Conservation (phyloP, 1,140 invertebrate species). For the Pararge aegeria region DNA sequence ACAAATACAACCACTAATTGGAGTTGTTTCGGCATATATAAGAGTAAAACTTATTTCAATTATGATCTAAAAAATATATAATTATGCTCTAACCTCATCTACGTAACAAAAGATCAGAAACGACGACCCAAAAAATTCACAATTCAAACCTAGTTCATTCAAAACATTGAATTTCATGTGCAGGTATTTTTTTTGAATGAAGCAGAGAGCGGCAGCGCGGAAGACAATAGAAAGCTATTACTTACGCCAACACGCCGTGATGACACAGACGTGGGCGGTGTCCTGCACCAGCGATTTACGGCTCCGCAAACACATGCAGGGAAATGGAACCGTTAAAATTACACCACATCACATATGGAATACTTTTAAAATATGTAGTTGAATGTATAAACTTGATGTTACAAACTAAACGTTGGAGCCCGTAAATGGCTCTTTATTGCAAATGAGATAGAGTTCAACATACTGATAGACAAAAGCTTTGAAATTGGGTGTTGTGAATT, state of each 20-base stretch:
- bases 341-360: conserved; percentile 6
- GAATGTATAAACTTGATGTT: too few species aligned
- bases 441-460: too few species aligned
- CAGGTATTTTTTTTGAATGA: conserved; percentile 19
- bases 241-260: conserved; percentile 27
- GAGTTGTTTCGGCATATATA: too few species aligned
- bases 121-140: background rate
- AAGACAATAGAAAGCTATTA: conserved; percentile 31
- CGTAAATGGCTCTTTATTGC: too few species aligned
- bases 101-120: background rate
- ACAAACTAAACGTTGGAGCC: too few species aligned
- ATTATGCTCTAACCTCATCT: too few species aligned
- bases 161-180: conserved; percentile 17
- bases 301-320: conserved; percentile 25
- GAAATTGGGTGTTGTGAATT: too few species aligned
- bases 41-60: too few species aligned
- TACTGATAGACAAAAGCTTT: too few species aligned
- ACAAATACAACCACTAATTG: too few species aligned
- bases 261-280: conserved; percentile 26
- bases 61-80: too few species aligned
- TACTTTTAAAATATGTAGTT: too few species aligned
- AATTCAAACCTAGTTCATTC: conserved; percentile 16
- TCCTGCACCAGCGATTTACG: conserved; percentile 21
- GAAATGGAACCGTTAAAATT: conserved; percentile 27
- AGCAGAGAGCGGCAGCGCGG: conserved; percentile 18